phyloP scores from a whole-genome alignment of 2,113 vertebrate species.

The Orycteropus afer region DNA sequence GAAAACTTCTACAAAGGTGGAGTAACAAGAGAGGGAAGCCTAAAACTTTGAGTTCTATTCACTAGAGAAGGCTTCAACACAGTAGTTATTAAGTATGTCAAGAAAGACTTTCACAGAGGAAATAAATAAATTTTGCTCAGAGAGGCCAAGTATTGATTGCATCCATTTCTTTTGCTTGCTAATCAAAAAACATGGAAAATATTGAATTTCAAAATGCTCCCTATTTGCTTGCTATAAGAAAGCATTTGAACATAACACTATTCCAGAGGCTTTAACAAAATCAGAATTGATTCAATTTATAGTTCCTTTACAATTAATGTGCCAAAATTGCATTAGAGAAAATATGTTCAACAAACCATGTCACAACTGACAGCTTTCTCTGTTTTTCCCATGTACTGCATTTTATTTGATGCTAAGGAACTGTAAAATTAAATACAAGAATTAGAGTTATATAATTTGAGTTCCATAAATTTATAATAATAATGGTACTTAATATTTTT shows the following conservation, averaged over 20 bases:
- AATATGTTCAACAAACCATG: conserved; percentile 41
- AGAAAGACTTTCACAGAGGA: conserved; percentile 27
- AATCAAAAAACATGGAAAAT: conserved; percentile 65
- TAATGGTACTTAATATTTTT: not conserved
- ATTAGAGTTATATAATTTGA: not conserved
- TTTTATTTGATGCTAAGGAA: conserved; percentile 42
- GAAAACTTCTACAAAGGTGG: not conserved
- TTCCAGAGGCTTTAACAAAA: conserved; percentile 67
- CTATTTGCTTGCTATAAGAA: conserved; percentile 59
- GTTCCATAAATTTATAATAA: not conserved
- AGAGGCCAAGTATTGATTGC: conserved; percentile 60
- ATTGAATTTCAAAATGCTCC: conserved; percentile 64
- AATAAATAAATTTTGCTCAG: conserved; percentile 48
- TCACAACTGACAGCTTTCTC: conserved; percentile 48
- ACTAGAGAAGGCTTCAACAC: not conserved
- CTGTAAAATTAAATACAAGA: conserved; percentile 43
- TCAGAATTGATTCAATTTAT: conserved; percentile 72
- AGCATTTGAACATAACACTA: conserved; percentile 51
- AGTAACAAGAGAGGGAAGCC: not conserved
- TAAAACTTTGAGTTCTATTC: not conserved
- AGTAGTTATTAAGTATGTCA: not conserved
- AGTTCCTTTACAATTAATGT: conserved; percentile 59
- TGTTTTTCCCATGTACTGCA: not conserved
- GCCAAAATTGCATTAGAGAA: conserved; percentile 46
- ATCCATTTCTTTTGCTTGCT: conserved; percentile 62